A percentile compares a stretch with the other conserved stretches of the same genome.
These are phyloP conservation scores for Nycticryphes semicollaris DNA, from an alignment of 2,113 vertebrate species.

Conservation along the genomic window DNA sequence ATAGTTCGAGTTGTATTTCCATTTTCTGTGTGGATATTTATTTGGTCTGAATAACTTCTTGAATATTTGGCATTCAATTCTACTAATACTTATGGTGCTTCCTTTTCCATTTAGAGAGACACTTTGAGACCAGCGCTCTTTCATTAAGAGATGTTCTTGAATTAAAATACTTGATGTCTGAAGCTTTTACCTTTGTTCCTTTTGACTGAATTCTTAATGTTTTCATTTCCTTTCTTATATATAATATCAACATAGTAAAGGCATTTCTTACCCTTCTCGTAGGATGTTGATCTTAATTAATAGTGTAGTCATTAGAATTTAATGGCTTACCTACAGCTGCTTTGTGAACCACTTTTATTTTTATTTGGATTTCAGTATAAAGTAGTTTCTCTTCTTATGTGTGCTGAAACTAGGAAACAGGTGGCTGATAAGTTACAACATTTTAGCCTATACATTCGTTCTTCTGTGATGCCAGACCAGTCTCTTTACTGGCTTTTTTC, in stretches of 20 bases:
- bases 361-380: neutral
- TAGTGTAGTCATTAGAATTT: neutral
- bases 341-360: neutral
- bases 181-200: neutral
- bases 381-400: neutral
- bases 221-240: neutral
- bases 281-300: neutral
- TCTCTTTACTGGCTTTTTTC: neutral
- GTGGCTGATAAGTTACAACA: neutral
- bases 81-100: neutral
- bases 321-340: neutral
- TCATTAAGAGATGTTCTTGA: neutral
- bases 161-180: neutral
- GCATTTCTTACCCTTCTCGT: neutral
- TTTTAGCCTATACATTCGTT: neutral
- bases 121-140: neutral
- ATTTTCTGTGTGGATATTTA: constrained; percentile 6
- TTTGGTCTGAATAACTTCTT: constrained; percentile 2
- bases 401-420: neutral
- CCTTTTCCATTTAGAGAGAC: neutral
- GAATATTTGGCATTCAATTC: neutral
- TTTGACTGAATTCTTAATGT: neutral
- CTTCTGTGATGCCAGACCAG: neutral
- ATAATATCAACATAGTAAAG: neutral
- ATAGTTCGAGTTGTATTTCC: neutral